phyloP scores from a whole-genome alignment of 2,888 invertebrate genomes.

The Pachymerium ferrugineum region DNA sequence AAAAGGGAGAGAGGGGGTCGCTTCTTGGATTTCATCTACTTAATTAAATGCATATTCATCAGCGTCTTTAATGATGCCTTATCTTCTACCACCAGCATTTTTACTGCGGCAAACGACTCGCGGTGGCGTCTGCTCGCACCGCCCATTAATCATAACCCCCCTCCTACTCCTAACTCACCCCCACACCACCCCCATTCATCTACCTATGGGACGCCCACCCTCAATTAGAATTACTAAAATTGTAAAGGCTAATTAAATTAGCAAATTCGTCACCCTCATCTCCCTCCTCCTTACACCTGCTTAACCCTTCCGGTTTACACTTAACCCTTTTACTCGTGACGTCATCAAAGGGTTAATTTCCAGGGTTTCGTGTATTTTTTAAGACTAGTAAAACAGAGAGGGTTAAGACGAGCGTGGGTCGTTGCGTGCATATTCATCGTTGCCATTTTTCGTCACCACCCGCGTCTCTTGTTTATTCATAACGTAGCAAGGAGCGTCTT shows the following conservation, averaged over 20 bases:
- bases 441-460: background rate
- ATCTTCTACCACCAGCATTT: slow-evolving; percentile 19
- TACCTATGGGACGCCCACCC: background rate
- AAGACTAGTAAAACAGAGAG: too few species aligned
- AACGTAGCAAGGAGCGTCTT: background rate
- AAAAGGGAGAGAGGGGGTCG: background rate
- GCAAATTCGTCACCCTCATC: slow-evolving; percentile 25
- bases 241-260: slow-evolving; percentile 28
- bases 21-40: slow-evolving; percentile 26
- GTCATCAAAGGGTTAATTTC: background rate
- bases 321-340: background rate
- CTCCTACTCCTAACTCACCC: background rate
- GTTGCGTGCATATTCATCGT: background rate
- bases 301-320: slow-evolving; percentile 8
- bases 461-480: slow-evolving; percentile 15
- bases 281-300: background rate
- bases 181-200: background rate
- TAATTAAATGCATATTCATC: slow-evolving; percentile 30
- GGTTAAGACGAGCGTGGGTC: background rate
- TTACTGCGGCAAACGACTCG: slow-evolving; percentile 17
- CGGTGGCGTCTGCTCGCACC: slow-evolving; percentile 15
- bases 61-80: slow-evolving; percentile 29
- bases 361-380: background rate
- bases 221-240: slow-evolving; percentile 29
- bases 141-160: slow-evolving; percentile 27